These are phyloP conservation scores for Myotis davidii DNA, from an alignment of 2,113 vertebrate genomes.

Conservation along the genomic window DNA sequence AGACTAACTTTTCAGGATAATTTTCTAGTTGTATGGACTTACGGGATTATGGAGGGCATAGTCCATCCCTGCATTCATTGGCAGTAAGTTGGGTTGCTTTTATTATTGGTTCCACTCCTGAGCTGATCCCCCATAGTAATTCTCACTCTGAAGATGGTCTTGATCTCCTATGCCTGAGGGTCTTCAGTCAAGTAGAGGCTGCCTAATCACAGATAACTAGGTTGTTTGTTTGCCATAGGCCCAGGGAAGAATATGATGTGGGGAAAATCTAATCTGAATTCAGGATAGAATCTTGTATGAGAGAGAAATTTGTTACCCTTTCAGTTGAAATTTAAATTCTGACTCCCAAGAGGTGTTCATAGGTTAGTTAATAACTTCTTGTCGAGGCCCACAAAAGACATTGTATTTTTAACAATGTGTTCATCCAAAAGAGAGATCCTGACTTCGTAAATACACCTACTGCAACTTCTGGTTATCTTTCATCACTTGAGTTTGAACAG, in stretches of 20 bases:
- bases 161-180: conserved; percentile 1
- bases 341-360: conserved; percentile 23
- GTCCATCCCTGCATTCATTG: neutral
- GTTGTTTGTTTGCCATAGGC: neutral
- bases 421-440: conserved; percentile 57
- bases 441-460: conserved; percentile 56
- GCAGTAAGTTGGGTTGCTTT: neutral
- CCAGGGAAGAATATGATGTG: neutral
- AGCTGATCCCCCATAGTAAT: neutral
- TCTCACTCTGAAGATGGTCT: conserved; percentile 22
- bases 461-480: conserved; percentile 65
- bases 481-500: conserved; percentile 73
- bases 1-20: conserved; percentile 18
- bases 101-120: neutral
- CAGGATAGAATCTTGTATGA: conserved; percentile 5
- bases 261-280: neutral
- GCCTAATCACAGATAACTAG: neutral
- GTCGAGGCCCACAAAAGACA: conserved; percentile 41
- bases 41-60: neutral
- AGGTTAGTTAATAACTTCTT: conserved; percentile 46
- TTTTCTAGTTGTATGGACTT: conserved; percentile 17
- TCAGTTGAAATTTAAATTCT: conserved; percentile 51
- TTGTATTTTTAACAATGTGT: neutral
- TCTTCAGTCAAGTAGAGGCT: neutral
- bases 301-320: conserved; percentile 33